Evolutionary conservation across 2,888 invertebrate genomes (phyloP), one percentile per base, ranked within the genome.

Genomic region (Eristalis intricaria): DNA sequence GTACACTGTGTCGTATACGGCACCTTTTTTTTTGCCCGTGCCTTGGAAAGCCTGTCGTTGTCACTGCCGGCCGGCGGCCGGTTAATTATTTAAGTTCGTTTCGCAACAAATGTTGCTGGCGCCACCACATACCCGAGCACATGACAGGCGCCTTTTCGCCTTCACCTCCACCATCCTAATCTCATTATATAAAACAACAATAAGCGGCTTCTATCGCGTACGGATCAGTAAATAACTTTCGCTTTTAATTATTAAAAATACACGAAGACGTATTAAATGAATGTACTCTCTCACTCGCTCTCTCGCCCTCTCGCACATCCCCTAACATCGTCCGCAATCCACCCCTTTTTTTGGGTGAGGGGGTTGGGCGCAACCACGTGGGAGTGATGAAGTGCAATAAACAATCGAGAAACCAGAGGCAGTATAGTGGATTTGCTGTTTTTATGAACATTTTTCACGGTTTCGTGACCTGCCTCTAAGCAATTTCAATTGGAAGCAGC

Each of bases 391-490:
- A 81, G 73, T 85, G 81, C 77, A 81, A 77, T 81, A 60, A 85
- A 74, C 50, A 13, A n/a, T 69, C 77, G 43, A 74, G 43, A 74
- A 19, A 19, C 50, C 50, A 19, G 73, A 38, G 68, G 75, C 70
- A 71, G 63, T 70, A 50, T 7, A n/a, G 66, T 26, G 60, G 5
- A 15, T 60, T 60, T 60, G 23, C 60, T 26, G 64, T 77, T 81
- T 76, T 74, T 77, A 77, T 77, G 63, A 77, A 77, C 68, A 56
- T 74, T 85, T 19, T 50, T 70, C 69, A 85, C 73, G 81, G 69
- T 81, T 69, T 81, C 81, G 81, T 85, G 85, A 85, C 85, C 85
- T 85, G 77, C 85, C 85, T 77, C 81, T 77, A 78, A 85, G 85
- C 74, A 77, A 74, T 79, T 81, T 85, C 69, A 73, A 81, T 85